These are phyloP conservation scores for Empis stercorea DNA, from an alignment of 2,888 invertebrate species.

Conservation along the genomic window DNA sequence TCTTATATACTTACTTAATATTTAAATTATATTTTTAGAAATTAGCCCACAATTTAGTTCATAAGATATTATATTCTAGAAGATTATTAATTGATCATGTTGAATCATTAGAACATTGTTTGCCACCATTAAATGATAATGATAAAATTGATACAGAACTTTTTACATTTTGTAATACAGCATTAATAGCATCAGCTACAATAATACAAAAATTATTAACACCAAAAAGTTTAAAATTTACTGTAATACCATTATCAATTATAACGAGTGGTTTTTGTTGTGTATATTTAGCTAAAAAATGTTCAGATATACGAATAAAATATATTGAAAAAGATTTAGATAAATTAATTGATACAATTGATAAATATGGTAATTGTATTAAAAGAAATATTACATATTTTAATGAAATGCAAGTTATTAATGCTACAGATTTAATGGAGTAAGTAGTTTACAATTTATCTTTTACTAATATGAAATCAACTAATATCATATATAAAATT, in stretches of 20 bases:
- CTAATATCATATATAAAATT: background rate
- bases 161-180: slow-evolving; percentile 25
- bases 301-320: slow-evolving; percentile 29
- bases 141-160: slow-evolving; percentile 11
- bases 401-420: slow-evolving; percentile 32
- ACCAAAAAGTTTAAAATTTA: slow-evolving; percentile 22
- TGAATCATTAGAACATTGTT: slow-evolving; percentile 30
- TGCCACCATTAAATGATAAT: slow-evolving; percentile 17
- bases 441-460: slow-evolving; percentile 12
- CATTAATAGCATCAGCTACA: slow-evolving; percentile 23
- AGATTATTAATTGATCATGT: slow-evolving; percentile 33
- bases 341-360: slow-evolving; percentile 27
- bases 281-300: slow-evolving; percentile 24
- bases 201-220: slow-evolving; percentile 26
- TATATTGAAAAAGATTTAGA: slow-evolving; percentile 26
- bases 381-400: slow-evolving; percentile 33
- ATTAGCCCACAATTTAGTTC: slow-evolving; percentile 11
- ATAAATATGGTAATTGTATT: slow-evolving; percentile 32
- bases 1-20: too few relatives aligned
- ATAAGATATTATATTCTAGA: slow-evolving; percentile 29
- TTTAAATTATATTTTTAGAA: background rate
- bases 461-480: background rate
- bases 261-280: slow-evolving; percentile 25
- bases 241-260: slow-evolving; percentile 23
- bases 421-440: slow-evolving; percentile 30